phyloP scores from a whole-genome alignment of 2,797 vertebrate species.

The Hephaestus fuliginosus region DNA sequence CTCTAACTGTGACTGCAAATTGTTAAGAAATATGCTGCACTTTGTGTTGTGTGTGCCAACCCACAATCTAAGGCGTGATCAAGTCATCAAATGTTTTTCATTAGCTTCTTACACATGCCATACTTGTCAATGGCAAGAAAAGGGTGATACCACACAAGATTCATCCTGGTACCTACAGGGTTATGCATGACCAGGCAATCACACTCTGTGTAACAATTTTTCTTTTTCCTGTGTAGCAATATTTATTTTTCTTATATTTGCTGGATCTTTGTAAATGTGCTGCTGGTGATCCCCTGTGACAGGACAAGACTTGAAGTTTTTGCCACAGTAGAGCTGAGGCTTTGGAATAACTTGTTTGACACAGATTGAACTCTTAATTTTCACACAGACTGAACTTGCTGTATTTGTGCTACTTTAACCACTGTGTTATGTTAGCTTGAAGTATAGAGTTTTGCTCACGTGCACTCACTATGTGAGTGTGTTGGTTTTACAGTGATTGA shows the following conservation, averaged over 20 bases:
- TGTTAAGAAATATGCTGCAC: too few species aligned
- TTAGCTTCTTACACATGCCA: neutral
- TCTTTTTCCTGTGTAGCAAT: neutral
- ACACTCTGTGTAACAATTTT: neutral
- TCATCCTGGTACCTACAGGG: neutral
- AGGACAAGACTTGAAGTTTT: neutral
- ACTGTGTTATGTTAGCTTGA: neutral
- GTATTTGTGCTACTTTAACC: neutral
- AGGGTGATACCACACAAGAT: neutral
- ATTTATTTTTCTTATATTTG: neutral
- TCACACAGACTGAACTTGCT: neutral
- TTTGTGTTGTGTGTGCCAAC: too few species aligned
- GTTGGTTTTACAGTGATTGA: neutral
- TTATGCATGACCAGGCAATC: neutral
- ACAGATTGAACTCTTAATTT: neutral
- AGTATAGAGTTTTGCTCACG: neutral
- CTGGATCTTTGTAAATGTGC: neutral
- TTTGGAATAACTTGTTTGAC: slow-evolving; percentile 5
- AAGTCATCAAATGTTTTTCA: neutral
- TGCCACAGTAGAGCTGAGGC: neutral
- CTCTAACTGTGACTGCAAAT: too few species aligned
- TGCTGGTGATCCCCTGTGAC: neutral
- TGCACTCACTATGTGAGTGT: neutral
- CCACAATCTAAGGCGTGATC: too few species aligned
- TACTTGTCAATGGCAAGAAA: neutral